These are phyloP conservation scores for Caiman crocodilus DNA, from an alignment of 2,797 vertebrate species.

Conservation along the genomic window DNA sequence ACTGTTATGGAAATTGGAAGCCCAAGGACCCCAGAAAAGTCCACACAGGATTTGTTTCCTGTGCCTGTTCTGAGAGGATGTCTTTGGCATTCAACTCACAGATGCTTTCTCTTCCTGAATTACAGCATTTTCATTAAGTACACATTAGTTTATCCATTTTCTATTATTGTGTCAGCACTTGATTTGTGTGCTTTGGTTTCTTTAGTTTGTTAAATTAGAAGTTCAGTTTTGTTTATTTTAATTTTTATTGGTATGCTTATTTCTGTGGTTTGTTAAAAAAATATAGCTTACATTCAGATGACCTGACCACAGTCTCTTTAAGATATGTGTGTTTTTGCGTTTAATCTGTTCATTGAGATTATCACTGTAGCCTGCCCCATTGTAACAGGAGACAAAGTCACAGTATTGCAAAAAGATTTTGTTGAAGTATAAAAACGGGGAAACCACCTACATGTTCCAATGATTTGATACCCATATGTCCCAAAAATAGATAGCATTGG, in stretches of 20 bases:
- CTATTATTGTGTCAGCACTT: background rate
- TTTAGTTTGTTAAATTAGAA: background rate
- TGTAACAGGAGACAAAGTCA: background rate
- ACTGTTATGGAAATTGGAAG: no score
- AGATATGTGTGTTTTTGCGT: rapidly evolving
- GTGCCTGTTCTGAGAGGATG: no score
- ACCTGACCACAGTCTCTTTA: background rate
- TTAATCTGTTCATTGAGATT: no score
- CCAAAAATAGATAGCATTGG: background rate
- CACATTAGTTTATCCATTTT: background rate
- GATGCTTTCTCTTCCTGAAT: background rate
- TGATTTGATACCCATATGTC: background rate
- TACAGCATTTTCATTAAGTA: rapidly evolving
- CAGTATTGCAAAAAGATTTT: background rate
- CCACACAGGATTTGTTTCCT: no score
- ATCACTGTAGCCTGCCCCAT: no score
- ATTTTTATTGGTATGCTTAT: background rate
- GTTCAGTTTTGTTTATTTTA: background rate
- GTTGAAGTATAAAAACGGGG: background rate
- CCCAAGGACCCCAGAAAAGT: no score
- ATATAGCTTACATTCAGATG: background rate
- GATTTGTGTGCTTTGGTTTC: background rate
- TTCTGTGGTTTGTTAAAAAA: background rate
- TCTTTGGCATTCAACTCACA: no score
- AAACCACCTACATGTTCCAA: rapidly evolving